A percentile compares a stretch with the other conserved stretches of the same genome.
phyloP scores from a whole-genome alignment of 2,797 vertebrate genomes.

The Rhinogobio ventralis region DNA sequence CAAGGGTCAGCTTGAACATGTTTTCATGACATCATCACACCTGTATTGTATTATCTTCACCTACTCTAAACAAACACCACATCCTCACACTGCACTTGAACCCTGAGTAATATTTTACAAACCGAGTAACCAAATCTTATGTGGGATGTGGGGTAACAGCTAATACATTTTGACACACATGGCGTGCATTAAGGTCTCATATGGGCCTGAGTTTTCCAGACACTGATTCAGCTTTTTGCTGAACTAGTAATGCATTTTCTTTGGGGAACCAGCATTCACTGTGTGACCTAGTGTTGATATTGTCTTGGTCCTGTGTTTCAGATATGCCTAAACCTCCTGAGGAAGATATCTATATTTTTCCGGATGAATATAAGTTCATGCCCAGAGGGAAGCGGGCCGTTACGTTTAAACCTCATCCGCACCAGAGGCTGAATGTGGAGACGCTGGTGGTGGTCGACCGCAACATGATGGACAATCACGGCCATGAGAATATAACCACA shows the following conservation, averaged over 20 bases:
- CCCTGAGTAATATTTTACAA: constrained; percentile 36
- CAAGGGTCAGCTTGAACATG: constrained; percentile 67
- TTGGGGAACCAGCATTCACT: background rate
- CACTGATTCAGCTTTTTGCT: constrained; percentile 13
- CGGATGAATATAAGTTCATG: constrained; percentile 82
- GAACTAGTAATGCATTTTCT: background rate
- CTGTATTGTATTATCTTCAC: constrained; percentile 71
- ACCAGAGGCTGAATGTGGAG: constrained; percentile 86
- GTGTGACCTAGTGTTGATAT: constrained; percentile 17
- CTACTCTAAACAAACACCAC: constrained; percentile 63
- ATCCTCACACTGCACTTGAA: constrained; percentile 67
- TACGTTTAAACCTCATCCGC: constrained; percentile 70
- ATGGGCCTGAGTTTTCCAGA: background rate
- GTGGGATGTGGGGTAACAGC: constrained; percentile 14
- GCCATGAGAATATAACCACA: constrained; percentile 89
- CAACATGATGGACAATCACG: constrained; percentile 89
- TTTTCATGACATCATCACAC: constrained; percentile 77
- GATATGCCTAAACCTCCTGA: constrained; percentile 87
- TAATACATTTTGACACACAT: constrained; percentile 36
- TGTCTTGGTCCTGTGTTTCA: constrained; percentile 62
- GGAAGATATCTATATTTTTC: constrained; percentile 78
- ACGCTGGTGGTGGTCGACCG: constrained; percentile 90
- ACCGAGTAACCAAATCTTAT: constrained; percentile 32
- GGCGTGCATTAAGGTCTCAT: constrained; percentile 14
- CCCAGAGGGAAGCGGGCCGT: constrained; percentile 78